A percentile compares a stretch with the other conserved stretches of the same genome.
These are phyloP conservation scores for Aspidiotus destructor DNA, from an alignment of 2,888 invertebrate genomes.

Conservation along the genomic window DNA sequence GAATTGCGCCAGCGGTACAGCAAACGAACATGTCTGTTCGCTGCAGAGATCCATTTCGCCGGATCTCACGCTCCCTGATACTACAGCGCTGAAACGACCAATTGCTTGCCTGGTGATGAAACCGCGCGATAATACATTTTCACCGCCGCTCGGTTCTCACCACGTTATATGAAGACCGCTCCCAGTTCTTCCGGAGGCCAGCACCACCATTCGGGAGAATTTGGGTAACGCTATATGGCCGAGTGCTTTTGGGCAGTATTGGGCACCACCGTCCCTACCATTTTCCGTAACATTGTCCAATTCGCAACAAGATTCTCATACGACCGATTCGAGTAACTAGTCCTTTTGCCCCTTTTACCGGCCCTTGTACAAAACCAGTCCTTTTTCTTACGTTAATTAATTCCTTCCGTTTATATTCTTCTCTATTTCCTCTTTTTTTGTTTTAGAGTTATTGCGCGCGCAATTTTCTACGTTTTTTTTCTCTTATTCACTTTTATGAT, in stretches of 20 bases:
- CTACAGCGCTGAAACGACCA: constrained; percentile 15
- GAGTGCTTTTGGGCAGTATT: constrained; percentile 35
- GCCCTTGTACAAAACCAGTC: too few relatives aligned
- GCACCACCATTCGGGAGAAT: constrained; percentile 34
- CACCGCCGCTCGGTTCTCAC: constrained; percentile 40
- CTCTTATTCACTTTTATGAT: too few relatives aligned
- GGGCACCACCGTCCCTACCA: constrained; percentile 29
- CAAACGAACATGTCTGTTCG: constrained; percentile 43
- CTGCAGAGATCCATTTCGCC: constrained; percentile 41
- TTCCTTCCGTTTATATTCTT: too few relatives aligned
- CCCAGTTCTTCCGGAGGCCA: constrained; percentile 55
- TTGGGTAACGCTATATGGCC: constrained; percentile 28
- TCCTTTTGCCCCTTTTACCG: too few relatives aligned
- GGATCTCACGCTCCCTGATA: constrained; percentile 20
- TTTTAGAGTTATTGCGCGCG: too few relatives aligned
- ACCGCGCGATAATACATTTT: constrained; percentile 19
- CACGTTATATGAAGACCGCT: constrained; percentile 79
- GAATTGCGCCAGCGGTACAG: constrained; percentile 43
- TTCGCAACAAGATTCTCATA: constrained; percentile 1
- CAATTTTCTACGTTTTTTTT: too few relatives aligned
- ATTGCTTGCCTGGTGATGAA: constrained; percentile 28
- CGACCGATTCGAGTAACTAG: constrained; percentile 23
- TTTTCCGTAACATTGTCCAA: constrained; percentile 30
- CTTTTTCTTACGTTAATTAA: too few relatives aligned
- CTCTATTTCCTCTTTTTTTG: too few relatives aligned